These are phyloP conservation scores for Artemisiospiza belli DNA, from an alignment of 2,113 vertebrate species.

Conservation along the genomic window DNA sequence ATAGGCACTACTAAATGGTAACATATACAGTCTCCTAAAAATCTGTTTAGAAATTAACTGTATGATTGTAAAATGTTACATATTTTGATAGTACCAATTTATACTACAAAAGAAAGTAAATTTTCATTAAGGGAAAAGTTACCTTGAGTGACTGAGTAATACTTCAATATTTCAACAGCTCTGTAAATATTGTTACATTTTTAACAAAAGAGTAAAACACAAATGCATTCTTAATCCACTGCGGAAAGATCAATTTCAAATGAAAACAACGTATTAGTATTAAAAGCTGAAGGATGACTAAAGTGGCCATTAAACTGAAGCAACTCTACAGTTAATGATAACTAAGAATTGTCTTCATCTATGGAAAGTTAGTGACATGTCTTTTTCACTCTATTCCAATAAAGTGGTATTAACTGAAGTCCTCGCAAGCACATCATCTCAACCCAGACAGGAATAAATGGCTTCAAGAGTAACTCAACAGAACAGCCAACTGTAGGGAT, in stretches of 20 bases:
- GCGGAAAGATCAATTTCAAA: neutral
- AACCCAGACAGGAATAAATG: neutral
- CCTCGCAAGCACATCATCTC: neutral
- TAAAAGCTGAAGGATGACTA: neutral
- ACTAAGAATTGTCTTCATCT: neutral
- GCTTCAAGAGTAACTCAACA: neutral
- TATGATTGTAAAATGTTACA: neutral
- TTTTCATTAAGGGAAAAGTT: neutral
- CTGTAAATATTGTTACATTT: neutral
- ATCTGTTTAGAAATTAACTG: neutral
- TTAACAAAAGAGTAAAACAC: neutral
- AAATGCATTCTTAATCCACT: neutral
- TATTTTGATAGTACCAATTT: neutral
- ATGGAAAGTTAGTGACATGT: neutral
- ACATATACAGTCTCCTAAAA: neutral
- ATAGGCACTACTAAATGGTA: neutral
- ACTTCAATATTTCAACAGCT: neutral
- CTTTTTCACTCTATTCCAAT: neutral
- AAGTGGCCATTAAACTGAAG: neutral
- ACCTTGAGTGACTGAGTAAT: neutral
- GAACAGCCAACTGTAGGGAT: neutral
- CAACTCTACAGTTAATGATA: neutral
- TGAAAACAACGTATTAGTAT: neutral
- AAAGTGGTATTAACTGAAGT: neutral
- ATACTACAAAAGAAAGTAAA: neutral